phyloP scores from a whole-genome alignment of 2,113 vertebrate genomes.

The Oplegnathus fasciatus region DNA sequence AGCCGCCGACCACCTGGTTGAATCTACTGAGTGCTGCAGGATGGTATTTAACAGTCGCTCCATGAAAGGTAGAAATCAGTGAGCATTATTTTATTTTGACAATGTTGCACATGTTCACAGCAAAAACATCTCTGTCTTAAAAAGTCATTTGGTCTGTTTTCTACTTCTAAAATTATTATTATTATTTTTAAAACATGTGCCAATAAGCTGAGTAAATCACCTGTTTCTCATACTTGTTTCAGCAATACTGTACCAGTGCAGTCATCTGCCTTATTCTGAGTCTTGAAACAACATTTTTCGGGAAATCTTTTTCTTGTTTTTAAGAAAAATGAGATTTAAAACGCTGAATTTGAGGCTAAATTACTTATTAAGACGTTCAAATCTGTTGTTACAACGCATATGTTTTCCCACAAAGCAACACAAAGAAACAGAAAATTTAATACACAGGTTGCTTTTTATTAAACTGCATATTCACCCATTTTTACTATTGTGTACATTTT shows the following conservation, averaged over 20 bases:
- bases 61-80: constrained; percentile 3
- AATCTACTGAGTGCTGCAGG: constrained; percentile 1
- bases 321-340: not conserved
- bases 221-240: not conserved
- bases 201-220: not conserved
- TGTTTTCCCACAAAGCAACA: constrained; percentile 9
- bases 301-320: not conserved
- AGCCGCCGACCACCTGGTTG: constrained; percentile 28
- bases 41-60: constrained; percentile 3
- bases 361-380: not conserved
- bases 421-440: constrained; percentile 37
- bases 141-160: not conserved
- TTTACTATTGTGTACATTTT: constrained; percentile 36
- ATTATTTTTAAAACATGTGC: not conserved
- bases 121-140: not conserved
- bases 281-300: not conserved
- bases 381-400: not conserved
- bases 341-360: not conserved
- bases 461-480: constrained; percentile 16
- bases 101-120: not conserved
- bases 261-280: not conserved
- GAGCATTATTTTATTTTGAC: not conserved
- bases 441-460: constrained; percentile 64
- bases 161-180: no score
- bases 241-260: not conserved